These are phyloP conservation scores for Enhydra lutris DNA, from an alignment of 2,113 vertebrate genomes.

Conservation along the genomic window DNA sequence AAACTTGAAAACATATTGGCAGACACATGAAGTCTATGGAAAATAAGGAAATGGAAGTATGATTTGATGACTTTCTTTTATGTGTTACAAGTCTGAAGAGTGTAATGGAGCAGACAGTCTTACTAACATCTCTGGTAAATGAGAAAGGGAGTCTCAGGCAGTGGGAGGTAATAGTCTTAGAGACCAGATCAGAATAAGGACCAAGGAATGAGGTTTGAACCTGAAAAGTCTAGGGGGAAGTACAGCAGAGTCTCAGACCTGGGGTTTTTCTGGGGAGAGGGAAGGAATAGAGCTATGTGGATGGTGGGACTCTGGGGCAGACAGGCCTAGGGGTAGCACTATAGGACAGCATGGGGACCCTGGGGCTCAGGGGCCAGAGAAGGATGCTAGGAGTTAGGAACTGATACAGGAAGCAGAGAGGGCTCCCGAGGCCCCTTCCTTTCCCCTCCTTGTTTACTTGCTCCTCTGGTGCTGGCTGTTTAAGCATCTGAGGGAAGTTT, in stretches of 20 bases:
- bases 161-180: background rate
- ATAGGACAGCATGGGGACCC: background rate
- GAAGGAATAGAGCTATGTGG: background rate
- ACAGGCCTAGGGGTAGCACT: background rate
- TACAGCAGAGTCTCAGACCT: background rate
- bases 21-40: background rate
- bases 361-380: background rate
- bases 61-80: background rate
- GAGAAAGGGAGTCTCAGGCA: background rate
- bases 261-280: background rate
- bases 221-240: background rate
- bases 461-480: background rate
- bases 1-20: background rate
- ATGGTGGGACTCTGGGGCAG: too few relatives aligned
- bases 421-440: background rate
- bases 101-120: background rate
- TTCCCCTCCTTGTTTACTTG: background rate
- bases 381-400: background rate
- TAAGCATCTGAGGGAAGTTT: background rate
- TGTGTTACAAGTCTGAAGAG: slow-evolving; percentile 11
- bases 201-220: background rate
- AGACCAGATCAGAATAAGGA: background rate
- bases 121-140: background rate
- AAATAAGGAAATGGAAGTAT: background rate
- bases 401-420: background rate